Base-by-base conservation (phyloP, 2,113 vertebrate genomes). In the Boleophthalmus pectinirostris region DNA sequence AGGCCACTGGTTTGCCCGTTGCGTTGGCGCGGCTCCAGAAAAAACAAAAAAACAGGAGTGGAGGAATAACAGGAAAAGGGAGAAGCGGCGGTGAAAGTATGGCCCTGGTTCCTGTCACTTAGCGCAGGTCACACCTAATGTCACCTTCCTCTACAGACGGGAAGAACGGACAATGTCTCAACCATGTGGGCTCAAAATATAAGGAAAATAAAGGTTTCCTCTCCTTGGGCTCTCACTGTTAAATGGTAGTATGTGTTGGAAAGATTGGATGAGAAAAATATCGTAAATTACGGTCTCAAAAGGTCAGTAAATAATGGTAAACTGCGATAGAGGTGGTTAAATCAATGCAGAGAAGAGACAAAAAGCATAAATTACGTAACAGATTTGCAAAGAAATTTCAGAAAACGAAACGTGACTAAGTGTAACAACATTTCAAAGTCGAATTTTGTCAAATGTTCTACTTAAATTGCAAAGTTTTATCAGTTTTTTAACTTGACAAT, bases 31-130 rank as follows among this genome's bases (percentile, higher is more conserved):
- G 0, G 75, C 65, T 84, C 91, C 91, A 91, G 74, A 54, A 61
- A 60, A 87, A 91, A 85, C 85, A 90, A 83, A 88, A 88, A 77
- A 84, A 84, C 86, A 87, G 82, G 79, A 87, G 89, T 88, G 77
- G 85, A 89, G 89, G 85, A 92, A 92, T 90, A 92, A 91, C 90
- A 92, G 91, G 90, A 92, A 92, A 88, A 91, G 91, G 90, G 90
- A 92, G 89, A 91, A 90, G 88, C 83, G 69, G 65, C 29, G 82
- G 88, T 81, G 86, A 90, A 92, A 89, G 89, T 90, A 84, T 84
- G 89, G 51, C 85, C 83, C 77, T 51, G 75, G 89, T 90, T 91
- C 86, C 84, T 91, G 91, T 92, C 89, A 89, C 88, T 92, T 89
- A 90, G 82, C 78, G 3, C 76, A 73, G 90, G 88, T 90, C 88